Base-by-base conservation (phyloP, 2,113 vertebrate species). In the Melanerpes aurifrons region DNA sequence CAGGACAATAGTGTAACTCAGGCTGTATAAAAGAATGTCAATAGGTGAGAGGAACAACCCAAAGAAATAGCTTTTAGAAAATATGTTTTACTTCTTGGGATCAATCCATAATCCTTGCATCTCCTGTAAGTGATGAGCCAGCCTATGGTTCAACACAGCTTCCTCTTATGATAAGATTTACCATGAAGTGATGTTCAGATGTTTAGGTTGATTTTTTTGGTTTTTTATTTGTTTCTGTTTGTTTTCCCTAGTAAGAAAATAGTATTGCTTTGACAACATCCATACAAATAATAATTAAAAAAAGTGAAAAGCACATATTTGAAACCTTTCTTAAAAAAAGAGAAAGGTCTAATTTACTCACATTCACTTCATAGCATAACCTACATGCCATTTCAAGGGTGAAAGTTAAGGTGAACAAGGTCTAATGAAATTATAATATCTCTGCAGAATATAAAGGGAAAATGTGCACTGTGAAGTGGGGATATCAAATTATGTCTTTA, bases 391-490 rank as follows among this genome's bases (percentile, higher is more conserved):
- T 79, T 63, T 45, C 78, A 56, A 3, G 79, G 24, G 12, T 75
- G 48, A 82, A 14, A 63, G 9, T n/a, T 78, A 43, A 75, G 9
- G 3, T 61, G 12, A 6, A 7, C n/a, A 62, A 82, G 8, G 11
- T 58, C 9, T 64, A 79, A 28, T 15, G 16, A 94, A 26, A 37
- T 2, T 0, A 24, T 12, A 37, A 25, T 29, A 53, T 62, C 72
- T 74, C 31, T 54, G 12, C 0, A 0, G 6, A 71, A 17, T 26
- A 1, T 19, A n/a, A 88, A 68, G 11, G 15, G 5, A 17, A 62
- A 79, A 73, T 59, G 11, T 58, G 5, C 22, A 43, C 5, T 1
- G 0, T 54, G 54, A 37, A 61, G 1, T 37, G 3, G 2, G 2
- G 2, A 4, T 13, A 74, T 22, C 48, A 76, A 76, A 72, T 75